Conservation (phyloP, 1,140 invertebrate genomes). For the Penaeus chinensis region DNA sequence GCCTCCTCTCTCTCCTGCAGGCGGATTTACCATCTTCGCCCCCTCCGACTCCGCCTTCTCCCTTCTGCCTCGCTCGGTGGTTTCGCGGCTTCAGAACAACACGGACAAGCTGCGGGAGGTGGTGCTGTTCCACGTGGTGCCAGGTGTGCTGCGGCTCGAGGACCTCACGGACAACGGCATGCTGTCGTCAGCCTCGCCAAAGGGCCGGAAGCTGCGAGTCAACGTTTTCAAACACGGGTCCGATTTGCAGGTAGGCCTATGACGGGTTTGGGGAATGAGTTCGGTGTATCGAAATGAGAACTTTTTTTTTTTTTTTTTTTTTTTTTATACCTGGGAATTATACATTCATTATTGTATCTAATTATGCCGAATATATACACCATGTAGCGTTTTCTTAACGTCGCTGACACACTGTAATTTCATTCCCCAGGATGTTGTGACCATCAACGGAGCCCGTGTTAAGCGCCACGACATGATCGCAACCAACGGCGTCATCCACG, state of each 20-base stretch:
- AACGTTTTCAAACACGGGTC: constrained; percentile 71
- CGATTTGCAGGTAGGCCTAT: constrained; percentile 32
- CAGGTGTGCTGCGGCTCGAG: constrained; percentile 70
- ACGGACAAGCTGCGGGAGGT: constrained; percentile 71
- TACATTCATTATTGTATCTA: neutral
- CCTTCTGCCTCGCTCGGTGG: constrained; percentile 64
- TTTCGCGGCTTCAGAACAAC: constrained; percentile 65
- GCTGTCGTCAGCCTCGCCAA: constrained; percentile 68
- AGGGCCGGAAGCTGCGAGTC: constrained; percentile 70
- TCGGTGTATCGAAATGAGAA: too few relatives aligned
- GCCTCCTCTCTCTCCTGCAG: constrained; percentile 4
- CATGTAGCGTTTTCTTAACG: neutral
- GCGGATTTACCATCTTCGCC: constrained; percentile 69
- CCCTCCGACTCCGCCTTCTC: constrained; percentile 69
- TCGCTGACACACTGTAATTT: neutral
- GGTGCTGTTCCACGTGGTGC: constrained; percentile 73
- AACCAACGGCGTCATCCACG: constrained; percentile 63
- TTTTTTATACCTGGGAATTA: too few relatives aligned
- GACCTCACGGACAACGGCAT: constrained; percentile 71
- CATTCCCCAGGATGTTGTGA: constrained; percentile 37
- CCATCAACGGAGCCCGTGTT: constrained; percentile 63
- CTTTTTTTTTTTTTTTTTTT: too few relatives aligned
- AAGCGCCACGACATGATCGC: constrained; percentile 51
- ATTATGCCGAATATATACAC: neutral
- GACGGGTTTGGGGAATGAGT: too few relatives aligned